Conservation (phyloP, 2,888 invertebrate genomes). For the Andrena trimmerana region DNA sequence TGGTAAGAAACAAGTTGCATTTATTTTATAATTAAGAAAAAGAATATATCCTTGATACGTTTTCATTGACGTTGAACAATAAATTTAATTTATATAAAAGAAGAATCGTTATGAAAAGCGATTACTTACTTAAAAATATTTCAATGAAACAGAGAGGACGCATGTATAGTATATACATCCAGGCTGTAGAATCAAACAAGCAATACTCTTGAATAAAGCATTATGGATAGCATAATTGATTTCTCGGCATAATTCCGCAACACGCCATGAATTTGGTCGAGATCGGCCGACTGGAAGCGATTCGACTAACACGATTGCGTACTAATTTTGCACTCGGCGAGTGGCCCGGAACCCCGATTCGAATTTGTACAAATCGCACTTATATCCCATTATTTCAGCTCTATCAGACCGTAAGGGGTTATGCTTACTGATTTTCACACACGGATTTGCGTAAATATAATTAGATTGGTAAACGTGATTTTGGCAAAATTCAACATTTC, state of each 20-base stretch:
- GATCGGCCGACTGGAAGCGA: conserved; percentile 76
- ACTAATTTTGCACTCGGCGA: conserved; percentile 76
- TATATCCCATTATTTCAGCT: conserved; percentile 46
- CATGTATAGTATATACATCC: not conserved
- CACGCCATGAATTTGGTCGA: conserved; percentile 67
- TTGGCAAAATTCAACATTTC: too few relatives aligned
- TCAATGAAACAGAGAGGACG: not conserved
- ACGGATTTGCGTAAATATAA: not conserved
- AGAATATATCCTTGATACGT: too few relatives aligned
- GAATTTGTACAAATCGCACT: conserved; percentile 60
- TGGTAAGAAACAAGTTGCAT: too few relatives aligned
- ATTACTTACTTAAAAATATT: too few relatives aligned
- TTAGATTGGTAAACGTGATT: too few relatives aligned
- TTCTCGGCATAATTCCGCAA: conserved; percentile 73
- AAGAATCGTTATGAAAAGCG: too few relatives aligned
- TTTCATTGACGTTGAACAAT: too few relatives aligned
- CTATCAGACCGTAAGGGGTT: not conserved
- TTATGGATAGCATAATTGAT: conserved; percentile 78
- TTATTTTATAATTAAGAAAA: too few relatives aligned
- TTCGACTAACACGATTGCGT: conserved; percentile 81
- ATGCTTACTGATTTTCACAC: conserved; percentile 4
- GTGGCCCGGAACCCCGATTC: conserved; percentile 46
- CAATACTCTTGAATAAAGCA: conserved; percentile 70
- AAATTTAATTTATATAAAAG: too few relatives aligned
- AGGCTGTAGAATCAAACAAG: conserved; percentile 35